phyloP scores from a whole-genome alignment of 1,140 invertebrate genomes.

The Formica exsecta region DNA sequence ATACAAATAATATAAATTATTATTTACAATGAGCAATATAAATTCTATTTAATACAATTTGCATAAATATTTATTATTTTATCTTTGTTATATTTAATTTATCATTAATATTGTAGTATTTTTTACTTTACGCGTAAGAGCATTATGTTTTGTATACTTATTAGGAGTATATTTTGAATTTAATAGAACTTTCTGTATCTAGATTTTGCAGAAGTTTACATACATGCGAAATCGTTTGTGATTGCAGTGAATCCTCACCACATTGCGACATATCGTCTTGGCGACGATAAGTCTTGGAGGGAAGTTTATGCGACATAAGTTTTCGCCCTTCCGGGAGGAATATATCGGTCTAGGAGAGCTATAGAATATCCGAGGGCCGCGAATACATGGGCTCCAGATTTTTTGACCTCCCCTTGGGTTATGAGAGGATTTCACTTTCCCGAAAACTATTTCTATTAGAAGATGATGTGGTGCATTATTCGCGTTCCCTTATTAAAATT shows the following conservation, averaged over 20 bases:
- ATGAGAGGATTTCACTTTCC: conserved; percentile 50
- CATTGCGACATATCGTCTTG: conserved; percentile 4
- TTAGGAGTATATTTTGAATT: not conserved
- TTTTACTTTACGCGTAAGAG: not conserved
- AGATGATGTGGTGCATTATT: not conserved
- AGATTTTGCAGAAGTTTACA: conserved; percentile 7
- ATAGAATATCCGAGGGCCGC: conserved; percentile 21
- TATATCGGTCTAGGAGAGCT: not conserved
- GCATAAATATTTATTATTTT: not conserved
- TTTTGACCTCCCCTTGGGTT: not conserved
- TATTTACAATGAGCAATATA: not conserved
- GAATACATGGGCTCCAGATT: conserved; percentile 38
- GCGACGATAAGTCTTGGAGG: conserved; percentile 18
- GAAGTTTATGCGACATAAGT: conserved; percentile 57
- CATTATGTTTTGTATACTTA: not conserved
- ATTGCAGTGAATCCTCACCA: conserved; percentile 23
- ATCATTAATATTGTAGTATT: not conserved
- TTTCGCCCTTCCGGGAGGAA: conserved; percentile 29
- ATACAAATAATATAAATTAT: not conserved
- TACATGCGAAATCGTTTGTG: not conserved
- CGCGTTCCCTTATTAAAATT: conserved; percentile 19
- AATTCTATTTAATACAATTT: not conserved
- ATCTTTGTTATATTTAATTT: not conserved
- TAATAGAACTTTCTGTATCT: conserved; percentile 14
- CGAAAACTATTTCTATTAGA: conserved; percentile 45